A percentile compares a stretch with the other conserved stretches of the same genome.
Evolutionary conservation across 2,113 vertebrate species (phyloP).

Genomic region (Ictalurus punctatus): DNA sequence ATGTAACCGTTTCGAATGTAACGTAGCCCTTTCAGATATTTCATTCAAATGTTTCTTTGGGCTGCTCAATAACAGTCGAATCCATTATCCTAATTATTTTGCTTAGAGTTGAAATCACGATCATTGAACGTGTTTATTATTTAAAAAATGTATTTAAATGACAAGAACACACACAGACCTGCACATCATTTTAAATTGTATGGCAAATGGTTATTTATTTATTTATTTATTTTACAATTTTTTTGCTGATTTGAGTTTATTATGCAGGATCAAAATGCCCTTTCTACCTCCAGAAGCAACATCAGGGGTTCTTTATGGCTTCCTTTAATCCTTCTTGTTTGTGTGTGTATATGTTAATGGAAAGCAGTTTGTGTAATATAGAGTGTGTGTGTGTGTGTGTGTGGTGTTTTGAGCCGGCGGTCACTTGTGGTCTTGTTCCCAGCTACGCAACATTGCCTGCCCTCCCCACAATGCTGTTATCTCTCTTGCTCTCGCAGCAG

Average conservation of each 20-base stretch:
- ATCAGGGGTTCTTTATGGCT: neutral
- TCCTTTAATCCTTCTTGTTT: neutral
- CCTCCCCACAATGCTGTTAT: neutral
- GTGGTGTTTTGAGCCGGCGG: neutral
- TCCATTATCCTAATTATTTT: neutral
- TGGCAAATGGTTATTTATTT: neutral
- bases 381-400: neutral
- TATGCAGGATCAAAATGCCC: neutral
- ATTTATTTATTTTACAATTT: no score
- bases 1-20: neutral
- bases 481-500: neutral
- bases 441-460: neutral
- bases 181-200: neutral
- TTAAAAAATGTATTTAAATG: neutral
- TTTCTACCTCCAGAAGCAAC: neutral
- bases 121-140: neutral
- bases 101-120: neutral
- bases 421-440: constrained; percentile 22
- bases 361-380: neutral
- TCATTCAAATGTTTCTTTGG: neutral
- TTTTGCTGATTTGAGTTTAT: constrained; percentile 4
- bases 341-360: neutral
- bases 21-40: neutral
- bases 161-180: neutral
- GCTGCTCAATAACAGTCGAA: neutral